Evolutionary conservation across 2,888 invertebrate genomes (phyloP), one percentile per base, ranked within the genome.

Genomic region (Noctua janthe): DNA sequence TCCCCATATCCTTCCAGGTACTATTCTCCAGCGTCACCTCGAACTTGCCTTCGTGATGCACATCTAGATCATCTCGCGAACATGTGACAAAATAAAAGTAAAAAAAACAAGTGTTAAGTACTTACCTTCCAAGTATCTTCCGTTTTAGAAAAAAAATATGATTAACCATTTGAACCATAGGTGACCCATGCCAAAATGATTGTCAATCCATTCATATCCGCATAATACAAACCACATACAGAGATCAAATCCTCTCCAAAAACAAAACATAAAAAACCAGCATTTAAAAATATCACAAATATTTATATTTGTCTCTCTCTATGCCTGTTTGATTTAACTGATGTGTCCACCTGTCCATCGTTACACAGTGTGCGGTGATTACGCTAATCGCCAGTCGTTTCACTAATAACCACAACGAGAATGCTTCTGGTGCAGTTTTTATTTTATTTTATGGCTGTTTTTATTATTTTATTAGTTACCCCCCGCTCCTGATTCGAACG

Each of bases 351-450:
- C 88, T 81, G 71, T 82, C 80, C 80, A 87, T 85, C 87, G 78
- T 86, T 84, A 82, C 76, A 82, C 76, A 70, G 74, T 78, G 74
- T 49, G 81, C 49, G 80, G 88, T 83, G 84, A 86, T 87, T 87
- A 87, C 78, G 71, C 23, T 86, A 88, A 89, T 86, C 83, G 78
- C 85, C 75, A 54, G 74, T 83, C 89, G 74, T 89, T 88, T 71
- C 20, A 56, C 83, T 89, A 89, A 89, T 89, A 83, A 83, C 86
- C 78, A 47, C 75, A 76, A 75, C 79, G 82, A 79, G 82, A 76
- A 76, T 76, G 77, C 79, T 74, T 80, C 75, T 80, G 78, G 69
- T 71, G 47, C 47, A 51, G 64, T 76, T 80, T 75, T 81, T 81
- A 80, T 86, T 82, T 85, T 84, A 86, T 86, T 76, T 77, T 64